Evolutionary conservation across 2,888 invertebrate genomes (phyloP), one percentile per base, ranked within the genome.

Genomic region (Mimachlamys varia): DNA sequence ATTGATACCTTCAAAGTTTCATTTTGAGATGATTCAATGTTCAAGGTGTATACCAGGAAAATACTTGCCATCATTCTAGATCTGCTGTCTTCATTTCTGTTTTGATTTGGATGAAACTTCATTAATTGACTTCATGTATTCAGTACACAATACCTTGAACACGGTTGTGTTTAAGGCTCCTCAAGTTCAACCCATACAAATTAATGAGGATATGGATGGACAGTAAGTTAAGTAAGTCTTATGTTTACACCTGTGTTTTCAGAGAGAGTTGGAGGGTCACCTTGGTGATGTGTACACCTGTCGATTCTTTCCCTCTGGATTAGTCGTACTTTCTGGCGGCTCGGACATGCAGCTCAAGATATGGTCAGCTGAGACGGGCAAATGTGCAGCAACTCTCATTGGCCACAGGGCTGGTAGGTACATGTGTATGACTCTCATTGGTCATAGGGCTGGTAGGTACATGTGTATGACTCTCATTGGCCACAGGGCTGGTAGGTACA

Each of bases 261-360:
- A 97, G 97, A 94, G 97, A 91, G 92, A 94, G 44, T 94, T 98
- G 89, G 97, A 97, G 93, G 98, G 98, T 0, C 98, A 98, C 96
- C 97, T 97, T 49, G 98, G 98, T 89, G 98, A 98, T 92, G 97
- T 98, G 10, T 98, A 98, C 96, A 97, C 97, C 92, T 98, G 98
- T 95, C 97, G 97, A 90, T 98, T 98, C 95, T 98, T 98, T 94
- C 98, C 98, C 50, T 98, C 98, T 27, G 98, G 98, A 0, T 95
- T 97, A 90, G 98, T 98, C 1, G 96, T 98, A 0, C 95, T 98
- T 89, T 97, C 97, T 88, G 98, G 97, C 44, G 98, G 98, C 17
- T 97, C 98, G 58, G 98, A 98, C 96, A 97, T 98, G 94, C 97
- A 97, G 87, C 96, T 98, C 87, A 97, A 97, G 95, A 97, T 98